Conservation (phyloP, 2,797 vertebrate species). For the Botia almorhae region DNA sequence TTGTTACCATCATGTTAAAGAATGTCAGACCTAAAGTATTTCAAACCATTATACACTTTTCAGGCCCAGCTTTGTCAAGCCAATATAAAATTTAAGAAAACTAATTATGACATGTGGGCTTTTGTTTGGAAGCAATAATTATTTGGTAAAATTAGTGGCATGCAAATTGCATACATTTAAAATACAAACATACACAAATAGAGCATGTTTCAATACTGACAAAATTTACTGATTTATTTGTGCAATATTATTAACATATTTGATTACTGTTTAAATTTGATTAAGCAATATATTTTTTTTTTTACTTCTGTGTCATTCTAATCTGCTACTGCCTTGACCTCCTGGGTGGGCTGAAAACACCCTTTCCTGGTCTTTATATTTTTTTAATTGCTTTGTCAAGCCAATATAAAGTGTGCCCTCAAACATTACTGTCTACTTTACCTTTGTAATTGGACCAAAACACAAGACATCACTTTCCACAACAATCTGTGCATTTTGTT, state of each 20-base stretch:
- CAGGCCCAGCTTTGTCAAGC: too few species aligned
- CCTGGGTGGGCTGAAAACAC: constrained; percentile 77
- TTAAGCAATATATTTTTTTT: neutral
- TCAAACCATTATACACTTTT: too few species aligned
- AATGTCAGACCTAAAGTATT: too few species aligned
- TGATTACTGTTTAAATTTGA: neutral
- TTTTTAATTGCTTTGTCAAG: constrained; percentile 60
- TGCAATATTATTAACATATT: neutral
- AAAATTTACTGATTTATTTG: neutral
- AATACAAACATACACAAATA: too few species aligned
- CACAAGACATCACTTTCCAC: constrained; percentile 66
- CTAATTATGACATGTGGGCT: too few species aligned
- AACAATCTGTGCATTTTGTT: constrained; percentile 65
- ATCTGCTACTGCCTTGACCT: constrained; percentile 53
- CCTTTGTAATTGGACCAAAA: constrained; percentile 65
- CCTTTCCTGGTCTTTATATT: constrained; percentile 53
- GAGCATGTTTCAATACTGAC: too few species aligned
- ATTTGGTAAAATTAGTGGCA: too few species aligned
- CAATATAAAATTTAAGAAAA: too few species aligned
- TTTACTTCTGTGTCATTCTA: constrained; percentile 19
- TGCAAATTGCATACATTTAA: too few species aligned
- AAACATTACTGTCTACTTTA: constrained; percentile 54
- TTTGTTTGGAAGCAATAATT: too few species aligned
- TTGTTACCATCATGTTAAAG: too few species aligned
- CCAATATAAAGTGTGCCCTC: constrained; percentile 62